Evolutionary conservation across 2,113 vertebrate genomes (phyloP).

Genomic region (Lagopus muta): DNA sequence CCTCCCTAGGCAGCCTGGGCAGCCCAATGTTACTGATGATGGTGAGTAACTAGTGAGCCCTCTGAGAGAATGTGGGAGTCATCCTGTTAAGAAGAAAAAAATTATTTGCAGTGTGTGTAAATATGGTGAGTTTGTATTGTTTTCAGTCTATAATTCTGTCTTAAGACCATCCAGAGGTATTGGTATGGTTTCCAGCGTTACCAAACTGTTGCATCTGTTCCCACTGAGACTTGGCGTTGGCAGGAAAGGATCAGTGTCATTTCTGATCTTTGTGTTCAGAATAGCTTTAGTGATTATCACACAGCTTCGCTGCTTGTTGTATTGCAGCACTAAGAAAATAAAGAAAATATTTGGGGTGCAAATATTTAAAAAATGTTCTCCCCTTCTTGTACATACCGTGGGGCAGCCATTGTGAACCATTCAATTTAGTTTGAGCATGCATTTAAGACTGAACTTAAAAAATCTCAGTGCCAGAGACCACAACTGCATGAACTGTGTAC

Average conservation of each 20-base stretch:
- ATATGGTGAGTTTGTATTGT: neutral
- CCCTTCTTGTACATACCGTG: neutral
- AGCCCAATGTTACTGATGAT: neutral
- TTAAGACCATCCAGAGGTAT: neutral
- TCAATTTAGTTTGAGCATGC: neutral
- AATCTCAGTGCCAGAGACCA: neutral
- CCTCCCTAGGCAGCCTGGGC: neutral
- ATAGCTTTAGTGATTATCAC: neutral
- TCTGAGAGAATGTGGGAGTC: neutral
- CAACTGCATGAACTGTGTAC: fast-evolving
- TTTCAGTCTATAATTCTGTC: neutral
- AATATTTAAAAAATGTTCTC: neutral
- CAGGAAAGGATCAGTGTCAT: neutral
- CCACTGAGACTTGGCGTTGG: neutral
- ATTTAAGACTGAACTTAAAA: neutral
- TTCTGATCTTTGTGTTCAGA: neutral
- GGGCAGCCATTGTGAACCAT: neutral
- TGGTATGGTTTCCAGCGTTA: neutral
- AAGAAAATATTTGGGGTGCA: neutral
- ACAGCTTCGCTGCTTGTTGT: neutral
- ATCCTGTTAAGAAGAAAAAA: neutral
- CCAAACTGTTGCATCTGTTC: neutral
- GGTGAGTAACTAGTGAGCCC: neutral
- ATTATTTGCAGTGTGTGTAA: neutral
- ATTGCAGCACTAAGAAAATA: neutral